Evolutionary conservation across 2,888 invertebrate species (phyloP).

Genomic region (Geophilus truncorum): DNA sequence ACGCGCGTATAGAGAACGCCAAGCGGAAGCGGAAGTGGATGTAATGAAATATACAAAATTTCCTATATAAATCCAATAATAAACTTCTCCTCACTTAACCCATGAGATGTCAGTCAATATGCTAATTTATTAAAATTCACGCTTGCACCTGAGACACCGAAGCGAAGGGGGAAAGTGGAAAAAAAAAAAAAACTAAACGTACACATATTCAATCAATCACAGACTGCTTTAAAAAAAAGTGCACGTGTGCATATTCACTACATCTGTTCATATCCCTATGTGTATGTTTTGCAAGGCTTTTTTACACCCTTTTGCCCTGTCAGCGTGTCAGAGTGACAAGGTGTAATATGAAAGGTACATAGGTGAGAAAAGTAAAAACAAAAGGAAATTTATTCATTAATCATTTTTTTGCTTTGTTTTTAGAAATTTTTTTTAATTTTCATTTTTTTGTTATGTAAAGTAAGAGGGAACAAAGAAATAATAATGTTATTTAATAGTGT

Average conservation of each 20-base stretch:
- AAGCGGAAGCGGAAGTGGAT: slow-evolving; percentile 57
- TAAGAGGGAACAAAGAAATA: background rate
- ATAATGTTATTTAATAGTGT: no score
- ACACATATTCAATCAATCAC: background rate
- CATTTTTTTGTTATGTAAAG: background rate
- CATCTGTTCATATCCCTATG: slow-evolving; percentile 3
- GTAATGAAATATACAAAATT: slow-evolving; percentile 44
- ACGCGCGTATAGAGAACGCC: slow-evolving; percentile 65
- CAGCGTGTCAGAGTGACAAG: background rate
- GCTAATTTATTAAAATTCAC: background rate
- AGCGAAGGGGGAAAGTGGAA: background rate
- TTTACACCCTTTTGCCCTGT: background rate
- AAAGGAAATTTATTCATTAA: background rate
- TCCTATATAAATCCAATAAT: background rate
- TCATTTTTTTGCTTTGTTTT: background rate
- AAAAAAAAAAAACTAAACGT: background rate
- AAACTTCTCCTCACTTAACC: background rate
- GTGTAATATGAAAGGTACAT: background rate
- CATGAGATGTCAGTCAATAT: background rate
- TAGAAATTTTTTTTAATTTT: background rate
- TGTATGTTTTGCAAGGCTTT: background rate
- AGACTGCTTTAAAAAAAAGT: background rate
- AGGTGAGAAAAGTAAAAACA: slow-evolving; percentile 14
- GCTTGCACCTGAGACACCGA: background rate
- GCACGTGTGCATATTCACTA: background rate